These are phyloP conservation scores for Drosophila pectinifera DNA, from an alignment of 1,140 invertebrate species.

Conservation along the genomic window DNA sequence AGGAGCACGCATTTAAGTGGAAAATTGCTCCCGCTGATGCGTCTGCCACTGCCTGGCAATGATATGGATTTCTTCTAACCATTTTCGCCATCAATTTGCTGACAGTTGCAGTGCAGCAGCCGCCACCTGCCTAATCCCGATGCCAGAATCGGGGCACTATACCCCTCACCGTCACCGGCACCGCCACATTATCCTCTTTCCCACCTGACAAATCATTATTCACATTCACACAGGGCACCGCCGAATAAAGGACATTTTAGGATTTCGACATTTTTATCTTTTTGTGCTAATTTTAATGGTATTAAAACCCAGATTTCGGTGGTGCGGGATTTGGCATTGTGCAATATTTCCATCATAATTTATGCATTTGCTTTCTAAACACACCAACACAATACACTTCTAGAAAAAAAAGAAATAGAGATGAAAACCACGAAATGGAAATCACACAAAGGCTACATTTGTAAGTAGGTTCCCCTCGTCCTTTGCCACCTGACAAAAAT, in stretches of 20 bases:
- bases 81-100: conserved; percentile 63
- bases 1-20: conserved; percentile 62
- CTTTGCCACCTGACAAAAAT: conserved; percentile 23
- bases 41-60: conserved; percentile 52
- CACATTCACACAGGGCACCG: conserved; percentile 12
- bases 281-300: conserved; percentile 47
- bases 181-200: conserved; percentile 14
- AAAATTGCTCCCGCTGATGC: conserved; percentile 69
- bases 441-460: conserved; percentile 63
- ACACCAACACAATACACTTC: conserved; percentile 22
- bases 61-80: conserved; percentile 65
- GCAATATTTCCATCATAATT: conserved; percentile 55
- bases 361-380: conserved; percentile 62
- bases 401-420: conserved; percentile 12
- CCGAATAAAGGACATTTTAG: conserved; percentile 40
- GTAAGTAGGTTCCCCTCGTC: conserved; percentile 30
- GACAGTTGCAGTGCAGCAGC: conserved; percentile 63
- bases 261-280: conserved; percentile 13
- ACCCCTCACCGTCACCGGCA: too few species aligned
- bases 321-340: conserved; percentile 28
- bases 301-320: conserved; percentile 36
- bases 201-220: conserved; percentile 56
- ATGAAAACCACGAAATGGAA: conserved; percentile 22
- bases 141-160: conserved; percentile 8
- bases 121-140: conserved; percentile 39